Percentiles rank a stretch among this genome's conserved stretches.
phyloP scores from a whole-genome alignment of 2,888 invertebrate genomes.

The Drosophila aldrichi region DNA sequence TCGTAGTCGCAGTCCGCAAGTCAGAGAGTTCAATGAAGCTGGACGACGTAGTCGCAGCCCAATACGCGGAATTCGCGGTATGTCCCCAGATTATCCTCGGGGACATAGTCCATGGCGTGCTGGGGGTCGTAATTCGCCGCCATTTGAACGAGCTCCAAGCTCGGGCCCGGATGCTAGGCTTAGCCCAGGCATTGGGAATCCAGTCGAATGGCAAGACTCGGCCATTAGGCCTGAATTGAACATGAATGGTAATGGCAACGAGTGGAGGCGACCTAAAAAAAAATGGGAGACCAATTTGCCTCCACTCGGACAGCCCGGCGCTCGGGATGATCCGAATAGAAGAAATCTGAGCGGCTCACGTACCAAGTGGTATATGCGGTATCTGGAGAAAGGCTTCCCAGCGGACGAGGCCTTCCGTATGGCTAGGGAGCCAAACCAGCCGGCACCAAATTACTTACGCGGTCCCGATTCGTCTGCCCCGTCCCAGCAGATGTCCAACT shows the following conservation, averaged over 20 bases:
- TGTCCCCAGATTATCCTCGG: neutral
- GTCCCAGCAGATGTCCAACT: neutral
- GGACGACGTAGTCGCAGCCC: slow-evolving; percentile 28
- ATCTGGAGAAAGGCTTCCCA: slow-evolving; percentile 18
- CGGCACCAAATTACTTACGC: slow-evolving; percentile 7
- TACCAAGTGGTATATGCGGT: slow-evolving; percentile 39
- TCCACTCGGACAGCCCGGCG: slow-evolving; percentile 5
- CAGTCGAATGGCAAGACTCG: too few species aligned
- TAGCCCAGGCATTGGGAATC: neutral
- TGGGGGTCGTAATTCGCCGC: neutral
- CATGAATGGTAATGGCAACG: neutral
- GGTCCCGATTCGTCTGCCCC: neutral
- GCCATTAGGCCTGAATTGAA: neutral
- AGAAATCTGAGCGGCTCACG: slow-evolving; percentile 25
- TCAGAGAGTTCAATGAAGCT: neutral
- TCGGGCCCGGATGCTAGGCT: neutral
- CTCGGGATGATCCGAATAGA: neutral
- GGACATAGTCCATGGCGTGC: neutral
- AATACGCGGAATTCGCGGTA: neutral
- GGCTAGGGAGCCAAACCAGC: slow-evolving; percentile 40
- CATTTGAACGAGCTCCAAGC: neutral
- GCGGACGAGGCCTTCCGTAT: slow-evolving; percentile 21
- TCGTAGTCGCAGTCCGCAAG: slow-evolving; percentile 7
- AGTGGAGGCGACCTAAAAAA: neutral
- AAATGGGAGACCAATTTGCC: neutral